Conservation (phyloP, 2,113 vertebrate genomes). For the Passer montanus region DNA sequence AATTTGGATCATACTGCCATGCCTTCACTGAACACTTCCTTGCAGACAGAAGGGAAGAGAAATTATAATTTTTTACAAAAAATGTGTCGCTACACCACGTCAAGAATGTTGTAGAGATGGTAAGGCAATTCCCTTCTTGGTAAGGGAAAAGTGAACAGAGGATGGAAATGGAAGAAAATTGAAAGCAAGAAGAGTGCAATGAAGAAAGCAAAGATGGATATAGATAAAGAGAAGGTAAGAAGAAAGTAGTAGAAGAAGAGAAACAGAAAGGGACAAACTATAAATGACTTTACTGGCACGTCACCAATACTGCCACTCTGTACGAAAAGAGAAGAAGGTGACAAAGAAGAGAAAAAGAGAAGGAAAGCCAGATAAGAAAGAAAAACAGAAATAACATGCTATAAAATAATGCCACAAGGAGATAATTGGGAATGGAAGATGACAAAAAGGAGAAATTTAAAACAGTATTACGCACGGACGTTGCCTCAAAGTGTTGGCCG, state of each 20-base stretch:
- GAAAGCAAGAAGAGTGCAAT: background rate
- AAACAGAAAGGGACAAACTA: too few species aligned
- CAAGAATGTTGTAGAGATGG: accelerated
- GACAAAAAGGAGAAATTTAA: background rate
- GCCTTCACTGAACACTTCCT: background rate
- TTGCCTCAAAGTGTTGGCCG: accelerated
- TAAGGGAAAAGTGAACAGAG: background rate
- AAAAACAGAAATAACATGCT: background rate
- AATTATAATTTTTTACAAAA: background rate
- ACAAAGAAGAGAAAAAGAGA: background rate
- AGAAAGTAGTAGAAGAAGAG: background rate
- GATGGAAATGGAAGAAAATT: background rate
- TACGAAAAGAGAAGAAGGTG: too few species aligned
- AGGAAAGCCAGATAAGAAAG: background rate
- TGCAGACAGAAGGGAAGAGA: background rate
- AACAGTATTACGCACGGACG: background rate
- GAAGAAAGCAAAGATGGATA: background rate
- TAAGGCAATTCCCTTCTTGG: background rate
- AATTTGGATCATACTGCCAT: background rate
- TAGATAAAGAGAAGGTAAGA: background rate
- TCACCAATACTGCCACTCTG: background rate
- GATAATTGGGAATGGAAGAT: background rate
- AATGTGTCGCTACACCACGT: background rate
- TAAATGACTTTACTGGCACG: too few species aligned
- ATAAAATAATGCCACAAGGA: too few species aligned